Percentiles rank a stretch among this genome's conserved stretches.
Conservation (phyloP, 2,888 invertebrate species). For the Meloe dianella region DNA sequence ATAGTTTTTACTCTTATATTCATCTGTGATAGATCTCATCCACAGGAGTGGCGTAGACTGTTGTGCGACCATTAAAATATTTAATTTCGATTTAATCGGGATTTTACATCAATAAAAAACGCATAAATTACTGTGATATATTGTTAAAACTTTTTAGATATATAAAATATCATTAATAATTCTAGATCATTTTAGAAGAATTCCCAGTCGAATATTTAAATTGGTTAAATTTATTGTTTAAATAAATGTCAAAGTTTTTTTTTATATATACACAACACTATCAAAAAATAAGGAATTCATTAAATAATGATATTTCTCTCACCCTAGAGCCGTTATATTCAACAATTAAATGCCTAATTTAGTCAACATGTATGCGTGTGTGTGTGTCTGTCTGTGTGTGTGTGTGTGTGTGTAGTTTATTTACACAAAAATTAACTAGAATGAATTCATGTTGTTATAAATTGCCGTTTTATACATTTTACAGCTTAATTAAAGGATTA, state of each 20-base stretch:
- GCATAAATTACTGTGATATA: conserved; percentile 54
- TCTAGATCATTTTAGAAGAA: not conserved
- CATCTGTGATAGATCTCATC: conserved; percentile 41
- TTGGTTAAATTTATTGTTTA: not conserved
- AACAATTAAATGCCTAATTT: conserved; percentile 34
- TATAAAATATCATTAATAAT: conserved; percentile 5
- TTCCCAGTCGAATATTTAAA: not conserved
- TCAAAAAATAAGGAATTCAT: conserved; percentile 6
- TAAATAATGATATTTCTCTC: conserved; percentile 35
- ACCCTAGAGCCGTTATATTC: conserved; percentile 32
- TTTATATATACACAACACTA: too few relatives aligned
- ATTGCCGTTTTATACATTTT: conserved; percentile 36
- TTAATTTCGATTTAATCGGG: conserved; percentile 58
- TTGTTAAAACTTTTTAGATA: conserved; percentile 30
- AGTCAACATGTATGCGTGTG: conserved; percentile 28
- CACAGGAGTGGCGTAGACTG: conserved; percentile 49
- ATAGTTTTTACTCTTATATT: conserved; percentile 54
- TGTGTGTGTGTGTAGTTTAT: conserved; percentile 27
- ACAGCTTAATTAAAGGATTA: conserved; percentile 37
- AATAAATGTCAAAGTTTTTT: not conserved
- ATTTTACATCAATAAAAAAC: conserved; percentile 58
- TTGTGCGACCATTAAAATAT: conserved; percentile 52
- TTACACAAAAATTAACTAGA: conserved; percentile 34
- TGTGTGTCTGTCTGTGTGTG: conserved; percentile 16
- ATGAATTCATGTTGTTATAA: conserved; percentile 34